phyloP scores from a whole-genome alignment of 2,888 invertebrate species.

The Watsonalla cultraria region DNA sequence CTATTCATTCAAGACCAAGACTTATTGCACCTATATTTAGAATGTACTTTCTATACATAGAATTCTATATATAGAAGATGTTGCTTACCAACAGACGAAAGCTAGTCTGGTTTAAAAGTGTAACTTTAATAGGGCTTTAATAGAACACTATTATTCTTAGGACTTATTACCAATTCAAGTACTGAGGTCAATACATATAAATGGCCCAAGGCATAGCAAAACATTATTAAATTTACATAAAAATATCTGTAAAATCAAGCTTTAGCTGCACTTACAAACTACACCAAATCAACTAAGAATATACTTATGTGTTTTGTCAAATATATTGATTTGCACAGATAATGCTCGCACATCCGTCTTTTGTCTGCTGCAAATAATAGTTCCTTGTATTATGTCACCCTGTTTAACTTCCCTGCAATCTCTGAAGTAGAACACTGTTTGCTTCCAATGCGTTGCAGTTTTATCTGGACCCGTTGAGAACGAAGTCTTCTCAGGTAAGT shows the following conservation, averaged over 20 bases:
- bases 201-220: not conserved
- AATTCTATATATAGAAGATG: too few relatives aligned
- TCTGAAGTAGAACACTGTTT: constrained; percentile 92
- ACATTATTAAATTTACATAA: constrained; percentile 4
- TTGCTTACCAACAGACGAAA: too few relatives aligned
- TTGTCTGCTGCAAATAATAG: constrained; percentile 85
- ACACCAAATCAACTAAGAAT: constrained; percentile 75
- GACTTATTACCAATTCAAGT: too few relatives aligned
- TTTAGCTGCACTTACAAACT: not conserved
- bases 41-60: too few relatives aligned
- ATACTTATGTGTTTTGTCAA: constrained; percentile 80
- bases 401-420: constrained; percentile 83
- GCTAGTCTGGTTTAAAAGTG: too few relatives aligned
- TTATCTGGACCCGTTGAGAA: constrained; percentile 89
- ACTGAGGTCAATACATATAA: too few relatives aligned
- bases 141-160: too few relatives aligned
- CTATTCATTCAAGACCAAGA: too few relatives aligned
- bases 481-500: constrained; percentile 80
- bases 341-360: constrained; percentile 86
- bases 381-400: constrained; percentile 82
- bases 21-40: too few relatives aligned
- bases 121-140: too few relatives aligned
- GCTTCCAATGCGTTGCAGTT: constrained; percentile 95
- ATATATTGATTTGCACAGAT: constrained; percentile 82
- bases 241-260: not conserved